Evolutionary conservation across 2,888 invertebrate genomes (phyloP), one percentile per base, ranked within the genome.

Genomic region (Orthosia cruda): DNA sequence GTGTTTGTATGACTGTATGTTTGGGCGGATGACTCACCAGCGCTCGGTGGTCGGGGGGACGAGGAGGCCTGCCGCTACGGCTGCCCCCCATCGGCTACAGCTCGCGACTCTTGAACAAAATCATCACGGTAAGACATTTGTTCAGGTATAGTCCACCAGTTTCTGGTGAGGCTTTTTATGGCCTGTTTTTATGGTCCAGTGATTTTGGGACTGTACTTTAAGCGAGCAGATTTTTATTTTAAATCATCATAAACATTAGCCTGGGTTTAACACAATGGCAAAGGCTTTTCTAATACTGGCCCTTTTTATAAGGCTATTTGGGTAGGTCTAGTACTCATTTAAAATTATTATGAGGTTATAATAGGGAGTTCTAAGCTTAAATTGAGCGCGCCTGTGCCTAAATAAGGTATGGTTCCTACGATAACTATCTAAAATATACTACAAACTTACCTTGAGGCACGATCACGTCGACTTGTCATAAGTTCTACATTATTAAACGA

Each of bases 81-180:
- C 86, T 91, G 93, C 87, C 92, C 92, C 89, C 89, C 92, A 83
- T 92, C 94, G 87, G 92, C 90, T 92, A 91, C 93, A 89, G 93
- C 94, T 91, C 96, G 92, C 94, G 96, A 93, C 92, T 96, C 96
- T 96, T 96, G 93, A 96, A 96, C 96, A 96, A 96, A 96, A 96
- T 93, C 92, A 95, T 91, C 93, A 93, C 89, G 91, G 89, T 92
- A 87, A 92, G 90, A 91, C 88, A 85, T 81, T 81, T 80, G 83
- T 68, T 71, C 80, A 83, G 40, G 50, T 52, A 71, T 73, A 69
- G 65, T 73, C 59, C 82, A 80, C 88, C 80, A 71, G 70, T 63
- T 77, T n/a, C 15, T 16, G 77, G 79, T 58, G 62, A 58, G 54
- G 69, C 74, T 67, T 49, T 26, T 15, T 47, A 68, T 58, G 57